Conservation (phyloP, 2,113 vertebrate species). For the Danionella cerebrum region DNA sequence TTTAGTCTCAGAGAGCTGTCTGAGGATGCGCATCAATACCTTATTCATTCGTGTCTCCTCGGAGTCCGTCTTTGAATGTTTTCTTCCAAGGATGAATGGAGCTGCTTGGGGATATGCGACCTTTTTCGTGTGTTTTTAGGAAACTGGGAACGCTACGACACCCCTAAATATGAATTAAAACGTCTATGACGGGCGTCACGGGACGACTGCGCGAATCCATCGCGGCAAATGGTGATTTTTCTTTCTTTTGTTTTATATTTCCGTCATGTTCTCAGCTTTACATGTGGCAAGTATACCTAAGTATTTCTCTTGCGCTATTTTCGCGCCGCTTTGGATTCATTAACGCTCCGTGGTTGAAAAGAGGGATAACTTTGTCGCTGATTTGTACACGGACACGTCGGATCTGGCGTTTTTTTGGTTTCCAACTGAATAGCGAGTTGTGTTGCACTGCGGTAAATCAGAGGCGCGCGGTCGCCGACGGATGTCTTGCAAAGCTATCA, state of each 20-base stretch:
- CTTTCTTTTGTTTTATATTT: neutral
- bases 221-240: conserved; percentile 1
- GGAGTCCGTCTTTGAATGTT: conserved; percentile 13
- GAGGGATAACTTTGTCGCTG: neutral
- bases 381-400: neutral
- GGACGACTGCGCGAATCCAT: conserved; percentile 1
- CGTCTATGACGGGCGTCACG: neutral
- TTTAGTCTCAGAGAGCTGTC: conserved; percentile 11
- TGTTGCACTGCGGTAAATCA: conserved; percentile 41
- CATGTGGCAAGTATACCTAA: conserved; percentile 7
- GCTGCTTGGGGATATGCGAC: conserved; percentile 12
- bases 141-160: neutral
- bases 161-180: neutral
- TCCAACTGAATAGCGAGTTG: conserved; percentile 9
- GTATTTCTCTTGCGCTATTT: neutral
- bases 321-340: neutral
- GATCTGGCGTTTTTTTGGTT: neutral
- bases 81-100: neutral
- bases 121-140: neutral
- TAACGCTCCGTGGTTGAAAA: neutral
- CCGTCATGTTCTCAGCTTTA: neutral
- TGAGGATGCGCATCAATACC: conserved; percentile 21
- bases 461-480: conserved; percentile 20
- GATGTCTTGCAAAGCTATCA: conserved; percentile 10
- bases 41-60: conserved; percentile 7